Evolutionary conservation across 2,888 invertebrate species (phyloP).

Genomic region (Calliopum simillimum): DNA sequence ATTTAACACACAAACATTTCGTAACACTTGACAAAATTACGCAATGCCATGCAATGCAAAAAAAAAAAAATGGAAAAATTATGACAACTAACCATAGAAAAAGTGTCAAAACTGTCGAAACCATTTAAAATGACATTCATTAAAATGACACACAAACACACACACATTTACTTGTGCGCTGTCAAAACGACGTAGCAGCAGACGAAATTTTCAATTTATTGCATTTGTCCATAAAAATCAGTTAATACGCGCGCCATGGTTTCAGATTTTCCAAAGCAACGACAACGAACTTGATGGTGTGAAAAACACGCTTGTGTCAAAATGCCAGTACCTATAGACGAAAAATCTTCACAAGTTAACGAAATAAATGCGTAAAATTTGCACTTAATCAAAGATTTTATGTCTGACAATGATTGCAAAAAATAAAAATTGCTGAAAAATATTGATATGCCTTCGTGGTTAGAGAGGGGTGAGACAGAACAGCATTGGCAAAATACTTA

Average conservation of each 20-base stretch:
- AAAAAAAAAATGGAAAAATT: constrained; percentile 1
- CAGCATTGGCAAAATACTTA: no score
- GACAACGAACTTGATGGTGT: neutral
- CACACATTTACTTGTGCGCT: neutral
- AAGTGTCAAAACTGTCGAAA: constrained; percentile 28
- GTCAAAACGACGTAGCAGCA: neutral
- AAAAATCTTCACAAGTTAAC: neutral
- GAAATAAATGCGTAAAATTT: neutral
- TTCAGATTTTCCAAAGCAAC: no score
- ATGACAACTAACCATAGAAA: constrained; percentile 16
- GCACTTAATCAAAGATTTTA: neutral
- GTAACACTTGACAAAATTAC: neutral
- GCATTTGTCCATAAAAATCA: neutral
- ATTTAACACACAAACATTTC: neutral
- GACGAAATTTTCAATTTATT: constrained; percentile 6
- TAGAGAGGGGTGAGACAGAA: no score
- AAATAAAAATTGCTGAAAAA: no score
- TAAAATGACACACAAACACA: neutral
- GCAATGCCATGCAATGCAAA: neutral
- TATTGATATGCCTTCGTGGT: no score
- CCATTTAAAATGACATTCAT: constrained; percentile 24
- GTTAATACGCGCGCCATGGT: neutral
- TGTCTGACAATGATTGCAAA: neutral
- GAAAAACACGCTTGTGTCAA: neutral
- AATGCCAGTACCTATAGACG: neutral